Evolutionary conservation across 2,797 vertebrate genomes (phyloP).

Genomic region (Cuculus canorus): DNA sequence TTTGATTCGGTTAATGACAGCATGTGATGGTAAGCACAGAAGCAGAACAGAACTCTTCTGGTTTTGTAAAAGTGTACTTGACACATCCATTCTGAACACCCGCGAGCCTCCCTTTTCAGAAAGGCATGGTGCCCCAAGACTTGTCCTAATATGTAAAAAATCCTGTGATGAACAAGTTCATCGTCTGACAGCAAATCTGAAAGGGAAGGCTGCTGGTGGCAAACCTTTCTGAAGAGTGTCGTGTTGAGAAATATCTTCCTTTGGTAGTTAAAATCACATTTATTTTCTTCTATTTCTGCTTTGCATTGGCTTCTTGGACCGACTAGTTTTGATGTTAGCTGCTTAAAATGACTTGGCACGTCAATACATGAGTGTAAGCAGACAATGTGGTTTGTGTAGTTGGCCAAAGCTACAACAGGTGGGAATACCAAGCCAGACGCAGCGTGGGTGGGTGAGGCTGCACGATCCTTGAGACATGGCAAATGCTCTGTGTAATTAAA

Average conservation of each 20-base stretch:
- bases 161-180: not conserved
- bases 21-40: not conserved
- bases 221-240: not conserved
- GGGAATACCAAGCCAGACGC: not conserved
- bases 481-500: not conserved
- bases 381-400: not conserved
- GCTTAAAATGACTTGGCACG: not conserved
- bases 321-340: not conserved
- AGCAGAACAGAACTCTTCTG: not conserved
- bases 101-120: fast-evolving
- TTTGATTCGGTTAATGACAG: not conserved
- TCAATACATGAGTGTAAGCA: not conserved
- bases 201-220: not conserved
- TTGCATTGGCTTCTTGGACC: not conserved
- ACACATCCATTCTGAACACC: not conserved
- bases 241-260: not conserved
- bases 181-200: not conserved
- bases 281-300: not conserved
- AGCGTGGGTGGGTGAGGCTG: not conserved
- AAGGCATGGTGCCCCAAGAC: not conserved
- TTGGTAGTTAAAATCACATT: not conserved
- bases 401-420: not conserved
- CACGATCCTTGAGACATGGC: not conserved
- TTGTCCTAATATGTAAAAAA: not conserved
- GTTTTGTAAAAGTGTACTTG: not conserved